phyloP scores from a whole-genome alignment of 2,888 invertebrate species.

The Limnephilus auricula region DNA sequence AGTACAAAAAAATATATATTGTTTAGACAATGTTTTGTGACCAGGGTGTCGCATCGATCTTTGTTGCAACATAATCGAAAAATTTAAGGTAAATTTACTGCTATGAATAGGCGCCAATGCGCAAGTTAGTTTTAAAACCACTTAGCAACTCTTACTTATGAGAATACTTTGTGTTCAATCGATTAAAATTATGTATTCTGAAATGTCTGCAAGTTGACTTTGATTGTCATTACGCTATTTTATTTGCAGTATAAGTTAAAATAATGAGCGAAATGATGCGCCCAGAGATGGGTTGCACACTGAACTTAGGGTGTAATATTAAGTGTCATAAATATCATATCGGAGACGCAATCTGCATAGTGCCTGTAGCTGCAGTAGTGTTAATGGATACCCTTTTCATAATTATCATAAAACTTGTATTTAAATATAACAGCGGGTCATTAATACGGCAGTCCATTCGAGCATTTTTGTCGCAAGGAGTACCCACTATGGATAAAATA shows the following conservation, averaged over 20 bases:
- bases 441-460: background rate
- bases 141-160: background rate
- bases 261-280: constrained; percentile 15
- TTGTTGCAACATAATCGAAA: too few relatives aligned
- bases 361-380: background rate
- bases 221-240: constrained; percentile 11
- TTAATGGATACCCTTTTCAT: background rate
- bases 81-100: too few relatives aligned
- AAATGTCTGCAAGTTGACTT: constrained; percentile 8
- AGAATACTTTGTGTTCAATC: background rate
- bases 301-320: constrained; percentile 18
- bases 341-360: background rate
- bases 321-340: constrained; percentile 7
- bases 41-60: too few relatives aligned
- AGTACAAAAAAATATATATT: too few relatives aligned
- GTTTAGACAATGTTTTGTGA: too few relatives aligned
- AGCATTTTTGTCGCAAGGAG: background rate
- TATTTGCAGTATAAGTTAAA: constrained; percentile 3
- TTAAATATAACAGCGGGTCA: background rate
- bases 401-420: constrained; percentile 3
- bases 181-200: background rate
- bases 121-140: background rate
- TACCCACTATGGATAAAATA: background rate
- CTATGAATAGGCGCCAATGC: background rate
- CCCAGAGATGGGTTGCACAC: background rate